These are phyloP conservation scores for Lobophora halterata DNA, from an alignment of 2,888 invertebrate species.

Conservation along the genomic window DNA sequence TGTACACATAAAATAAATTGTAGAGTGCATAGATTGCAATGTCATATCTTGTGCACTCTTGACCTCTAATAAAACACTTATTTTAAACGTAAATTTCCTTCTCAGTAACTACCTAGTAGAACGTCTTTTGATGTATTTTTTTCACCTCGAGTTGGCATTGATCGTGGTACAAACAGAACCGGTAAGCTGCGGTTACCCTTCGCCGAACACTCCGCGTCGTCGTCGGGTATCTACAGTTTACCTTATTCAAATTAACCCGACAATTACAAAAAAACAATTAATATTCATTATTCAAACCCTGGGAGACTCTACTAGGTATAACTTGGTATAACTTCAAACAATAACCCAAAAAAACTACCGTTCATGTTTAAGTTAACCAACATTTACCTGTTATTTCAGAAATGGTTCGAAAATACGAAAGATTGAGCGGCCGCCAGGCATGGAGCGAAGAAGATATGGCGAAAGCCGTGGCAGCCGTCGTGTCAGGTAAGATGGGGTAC, in stretches of 20 bases:
- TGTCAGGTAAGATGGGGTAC: conserved; percentile 77
- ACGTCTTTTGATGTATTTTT: conserved; percentile 61
- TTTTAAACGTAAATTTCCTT: too few relatives aligned
- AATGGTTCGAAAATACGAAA: conserved; percentile 78
- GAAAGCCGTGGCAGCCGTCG: conserved; percentile 73
- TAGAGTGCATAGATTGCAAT: too few relatives aligned
- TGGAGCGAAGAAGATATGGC: conserved; percentile 78
- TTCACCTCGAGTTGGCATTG: conserved; percentile 74
- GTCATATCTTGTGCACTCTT: too few relatives aligned
- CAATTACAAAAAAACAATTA: conserved; percentile 33
- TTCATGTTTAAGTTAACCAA: too few relatives aligned
- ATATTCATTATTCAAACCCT: conserved; percentile 24
- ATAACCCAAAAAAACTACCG: too few relatives aligned
- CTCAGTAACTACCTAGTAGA: conserved; percentile 51
- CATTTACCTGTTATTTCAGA: too few relatives aligned
- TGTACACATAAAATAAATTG: too few relatives aligned
- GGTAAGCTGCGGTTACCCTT: conserved; percentile 74
- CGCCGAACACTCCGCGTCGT: conserved; percentile 60
- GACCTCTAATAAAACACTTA: too few relatives aligned
- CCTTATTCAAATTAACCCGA: conserved; percentile 44
- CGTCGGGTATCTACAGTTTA: conserved; percentile 40
- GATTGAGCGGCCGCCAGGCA: conserved; percentile 75
- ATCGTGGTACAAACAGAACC: conserved; percentile 70
- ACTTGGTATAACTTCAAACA: too few relatives aligned
- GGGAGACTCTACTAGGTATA: too few relatives aligned